These are phyloP conservation scores for Datnioides undecimradiatus DNA, from an alignment of 2,113 vertebrate species.

Conservation along the genomic window DNA sequence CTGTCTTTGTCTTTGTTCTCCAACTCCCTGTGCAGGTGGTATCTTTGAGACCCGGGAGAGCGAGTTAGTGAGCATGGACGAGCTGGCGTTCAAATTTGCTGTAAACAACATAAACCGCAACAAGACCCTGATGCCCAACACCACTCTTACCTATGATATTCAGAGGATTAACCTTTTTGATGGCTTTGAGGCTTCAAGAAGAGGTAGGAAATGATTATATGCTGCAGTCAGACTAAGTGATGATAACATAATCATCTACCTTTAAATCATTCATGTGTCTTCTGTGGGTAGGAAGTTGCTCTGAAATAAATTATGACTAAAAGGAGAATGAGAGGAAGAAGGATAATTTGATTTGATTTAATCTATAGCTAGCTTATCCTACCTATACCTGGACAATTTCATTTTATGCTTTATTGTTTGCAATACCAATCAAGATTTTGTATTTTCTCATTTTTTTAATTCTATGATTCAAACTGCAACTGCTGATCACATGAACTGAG, in stretches of 20 bases:
- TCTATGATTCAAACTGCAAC: too few species aligned
- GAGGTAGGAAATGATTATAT: slow-evolving; percentile 85
- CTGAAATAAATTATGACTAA: not conserved
- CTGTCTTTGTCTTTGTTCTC: not conserved
- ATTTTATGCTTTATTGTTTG: too few species aligned
- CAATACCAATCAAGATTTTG: too few species aligned
- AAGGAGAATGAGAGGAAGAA: not conserved
- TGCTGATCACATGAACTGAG: too few species aligned
- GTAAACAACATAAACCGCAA: slow-evolving; percentile 98
- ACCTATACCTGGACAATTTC: not conserved
- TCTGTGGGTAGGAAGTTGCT: not conserved
- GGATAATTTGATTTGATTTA: not conserved
- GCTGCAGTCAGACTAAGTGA: not conserved
- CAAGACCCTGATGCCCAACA: slow-evolving; percentile 96
- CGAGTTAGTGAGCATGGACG: slow-evolving; percentile 94
- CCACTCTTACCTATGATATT: slow-evolving; percentile 97
- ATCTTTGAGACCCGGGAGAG: slow-evolving; percentile 98
- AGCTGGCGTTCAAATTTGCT: slow-evolving; percentile 99
- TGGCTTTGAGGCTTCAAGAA: slow-evolving; percentile 97
- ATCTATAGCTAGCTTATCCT: too few species aligned
- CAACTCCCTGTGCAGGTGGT: slow-evolving; percentile 87
- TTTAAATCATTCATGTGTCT: not conserved
- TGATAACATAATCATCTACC: not conserved
- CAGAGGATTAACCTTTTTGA: slow-evolving; percentile 98
- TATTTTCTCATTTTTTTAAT: too few species aligned